Evolutionary conservation across 2,113 vertebrate species (phyloP), one percentile per base, ranked within the genome.

Genomic region (Microcebus tavaratra): DNA sequence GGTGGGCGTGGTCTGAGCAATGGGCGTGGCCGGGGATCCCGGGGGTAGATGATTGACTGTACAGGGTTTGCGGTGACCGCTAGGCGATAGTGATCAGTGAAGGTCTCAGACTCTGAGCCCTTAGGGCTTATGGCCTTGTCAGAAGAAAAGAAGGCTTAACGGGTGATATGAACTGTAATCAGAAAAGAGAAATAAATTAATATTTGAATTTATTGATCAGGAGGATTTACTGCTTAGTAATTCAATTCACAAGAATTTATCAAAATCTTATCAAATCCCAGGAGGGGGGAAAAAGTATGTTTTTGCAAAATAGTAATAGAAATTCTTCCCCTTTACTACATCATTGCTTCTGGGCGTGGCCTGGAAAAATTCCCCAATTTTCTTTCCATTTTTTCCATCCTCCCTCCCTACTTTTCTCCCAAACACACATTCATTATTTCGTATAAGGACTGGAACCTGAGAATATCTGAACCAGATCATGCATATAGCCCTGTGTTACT

Each of bases 301-400:
- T 94, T 94, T 93, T 87, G 39, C 55, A 90, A 96, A 95, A 55
- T 53, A 39, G 8, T 86, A 48, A 90, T 78, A 86, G 87, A 95
- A 96, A 87, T 45, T 65, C 39, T 70, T 59, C n/a, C 59, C 36
- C 7, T 83, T 91, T 89, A 63, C 27, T 80, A 63, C 53, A 75
- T 84, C 23, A n/a, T 86, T 97, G 53, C 57, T 89, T 90, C 87
- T 92, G 39, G 11, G 29, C 36, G 95, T 92, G 67, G 7, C 17
- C 31, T 93, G 25, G 57, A 75, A 95, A 88, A 85, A 50, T 90
- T 92, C 53, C 31, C 14, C 42, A 67, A 18, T 86, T 81, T 82
- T 76, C 8, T 63, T 83, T 63, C 45, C 87, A 50, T 65, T 68
- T 21, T 83, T 53, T 42, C 73, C 42, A 81, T 85, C 20, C 92